A percentile compares a stretch with the other conserved stretches of the same genome.
Evolutionary conservation across 1,140 invertebrate genomes (phyloP).

Genomic region (Tetraneura akinire): DNA sequence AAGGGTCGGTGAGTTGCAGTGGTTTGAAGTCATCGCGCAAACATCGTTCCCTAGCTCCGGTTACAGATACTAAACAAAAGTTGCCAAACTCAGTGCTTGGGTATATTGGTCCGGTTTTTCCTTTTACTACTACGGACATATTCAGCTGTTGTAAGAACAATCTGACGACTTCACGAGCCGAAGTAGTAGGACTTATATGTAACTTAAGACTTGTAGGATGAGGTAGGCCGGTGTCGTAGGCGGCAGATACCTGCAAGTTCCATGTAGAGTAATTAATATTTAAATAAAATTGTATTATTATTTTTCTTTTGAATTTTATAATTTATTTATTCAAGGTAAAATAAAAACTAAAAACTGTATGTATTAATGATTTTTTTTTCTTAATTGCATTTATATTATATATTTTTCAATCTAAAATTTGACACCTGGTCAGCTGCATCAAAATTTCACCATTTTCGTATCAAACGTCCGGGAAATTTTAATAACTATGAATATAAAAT

Average conservation of each 20-base stretch:
- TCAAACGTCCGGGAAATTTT: too few relatives aligned
- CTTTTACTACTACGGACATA: constrained; percentile 85
- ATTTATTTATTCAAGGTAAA: too few relatives aligned
- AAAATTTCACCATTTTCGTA: too few relatives aligned
- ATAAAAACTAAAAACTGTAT: too few relatives aligned
- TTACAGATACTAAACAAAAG: constrained; percentile 92
- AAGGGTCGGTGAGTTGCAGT: constrained; percentile 89
- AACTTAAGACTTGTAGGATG: constrained; percentile 86
- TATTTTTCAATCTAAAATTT: too few relatives aligned
- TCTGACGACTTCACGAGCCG: constrained; percentile 89
- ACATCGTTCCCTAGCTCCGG: constrained; percentile 87
- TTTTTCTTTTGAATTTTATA: too few relatives aligned
- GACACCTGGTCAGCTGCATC: too few relatives aligned
- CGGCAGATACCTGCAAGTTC: constrained; percentile 76
- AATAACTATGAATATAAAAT: too few relatives aligned
- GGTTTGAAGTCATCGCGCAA: constrained; percentile 91
- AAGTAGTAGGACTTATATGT: constrained; percentile 86
- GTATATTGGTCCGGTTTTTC: constrained; percentile 83
- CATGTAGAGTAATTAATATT: too few relatives aligned
- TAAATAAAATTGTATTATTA: too few relatives aligned
- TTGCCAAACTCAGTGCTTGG: constrained; percentile 75
- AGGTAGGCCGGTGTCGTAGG: constrained; percentile 89
- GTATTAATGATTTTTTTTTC: too few relatives aligned
- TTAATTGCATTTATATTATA: too few relatives aligned
- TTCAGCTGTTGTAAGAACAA: constrained; percentile 92